Conservation (phyloP, 2,888 invertebrate species). For the Cheilosia soror region DNA sequence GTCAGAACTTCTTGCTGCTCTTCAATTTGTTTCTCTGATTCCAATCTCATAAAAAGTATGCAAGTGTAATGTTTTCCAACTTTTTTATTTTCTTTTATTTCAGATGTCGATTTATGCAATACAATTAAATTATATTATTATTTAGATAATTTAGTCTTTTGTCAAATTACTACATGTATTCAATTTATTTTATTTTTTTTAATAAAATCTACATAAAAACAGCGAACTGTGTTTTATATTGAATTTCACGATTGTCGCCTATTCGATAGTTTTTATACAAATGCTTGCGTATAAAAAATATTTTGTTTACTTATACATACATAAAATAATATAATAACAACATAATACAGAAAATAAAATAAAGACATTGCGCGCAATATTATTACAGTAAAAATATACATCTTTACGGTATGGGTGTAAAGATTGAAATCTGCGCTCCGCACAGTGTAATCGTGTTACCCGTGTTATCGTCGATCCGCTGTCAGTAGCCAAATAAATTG, state of each 20-base stretch:
- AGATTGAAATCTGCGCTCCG: neutral
- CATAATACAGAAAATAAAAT: slow-evolving; percentile 10
- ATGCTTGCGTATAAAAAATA: slow-evolving; percentile 34
- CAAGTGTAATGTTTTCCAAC: neutral
- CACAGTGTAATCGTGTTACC: too few relatives aligned
- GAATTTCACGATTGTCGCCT: neutral
- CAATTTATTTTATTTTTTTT: neutral
- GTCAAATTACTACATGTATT: slow-evolving; percentile 9
- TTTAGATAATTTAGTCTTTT: slow-evolving; percentile 8
- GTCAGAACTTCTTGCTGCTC: neutral
- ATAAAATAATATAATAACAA: slow-evolving; percentile 25
- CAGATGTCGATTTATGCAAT: neutral
- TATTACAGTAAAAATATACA: slow-evolving; percentile 29
- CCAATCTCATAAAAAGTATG: neutral
- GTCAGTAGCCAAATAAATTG: too few relatives aligned
- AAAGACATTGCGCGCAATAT: slow-evolving; percentile 6
- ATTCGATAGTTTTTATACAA: slow-evolving; percentile 20
- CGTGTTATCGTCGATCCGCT: neutral
- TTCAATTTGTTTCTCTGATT: slow-evolving; percentile 15
- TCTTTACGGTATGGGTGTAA: neutral
- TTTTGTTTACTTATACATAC: slow-evolving; percentile 16
- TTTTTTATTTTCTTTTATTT: slow-evolving; percentile 6
- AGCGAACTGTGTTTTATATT: neutral
- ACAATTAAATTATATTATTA: slow-evolving; percentile 1
- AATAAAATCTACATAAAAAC: slow-evolving; percentile 19